phyloP scores from a whole-genome alignment of 1,140 invertebrate species.

The Phenacoccus solenopsis region DNA sequence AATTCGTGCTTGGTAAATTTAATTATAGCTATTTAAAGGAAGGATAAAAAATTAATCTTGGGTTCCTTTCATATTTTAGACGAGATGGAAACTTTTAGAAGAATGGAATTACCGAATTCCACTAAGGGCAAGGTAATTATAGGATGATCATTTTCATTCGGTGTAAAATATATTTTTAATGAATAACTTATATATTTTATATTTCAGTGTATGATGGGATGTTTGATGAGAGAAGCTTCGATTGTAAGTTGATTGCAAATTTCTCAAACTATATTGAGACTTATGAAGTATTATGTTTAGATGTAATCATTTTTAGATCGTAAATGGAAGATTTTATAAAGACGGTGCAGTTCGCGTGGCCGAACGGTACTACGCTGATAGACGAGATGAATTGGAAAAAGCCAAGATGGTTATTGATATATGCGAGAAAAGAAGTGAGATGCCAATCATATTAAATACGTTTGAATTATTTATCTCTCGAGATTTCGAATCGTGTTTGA shows the following conservation, averaged over 20 bases:
- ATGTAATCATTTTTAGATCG: conserved; percentile 13
- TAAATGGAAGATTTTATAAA: conserved; percentile 22
- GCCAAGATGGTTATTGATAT: conserved; percentile 21
- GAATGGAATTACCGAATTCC: conserved; percentile 2
- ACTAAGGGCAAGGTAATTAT: conserved; percentile 6
- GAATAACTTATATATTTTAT: not conserved
- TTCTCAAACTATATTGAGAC: too few relatives aligned
- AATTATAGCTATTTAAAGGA: too few relatives aligned
- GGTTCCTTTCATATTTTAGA: not conserved
- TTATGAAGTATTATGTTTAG: not conserved
- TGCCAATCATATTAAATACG: too few relatives aligned
- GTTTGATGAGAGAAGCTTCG: conserved; percentile 23
- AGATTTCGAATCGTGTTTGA: too few relatives aligned
- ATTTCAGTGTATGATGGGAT: conserved; percentile 25
- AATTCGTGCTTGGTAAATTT: not conserved
- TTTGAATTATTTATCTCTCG: too few relatives aligned
- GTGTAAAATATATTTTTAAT: not conserved
- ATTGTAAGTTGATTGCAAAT: conserved; percentile 19
- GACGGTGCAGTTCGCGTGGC: conserved; percentile 22
- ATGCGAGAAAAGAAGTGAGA: conserved; percentile 21
- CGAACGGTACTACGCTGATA: conserved; percentile 20
- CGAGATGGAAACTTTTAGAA: conserved; percentile 13
- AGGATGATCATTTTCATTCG: not conserved
- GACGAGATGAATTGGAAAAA: conserved; percentile 21
- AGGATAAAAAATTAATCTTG: conserved; percentile 1